Evolutionary conservation across 2,797 vertebrate genomes (phyloP).

Genomic region (Amniataba percoides): DNA sequence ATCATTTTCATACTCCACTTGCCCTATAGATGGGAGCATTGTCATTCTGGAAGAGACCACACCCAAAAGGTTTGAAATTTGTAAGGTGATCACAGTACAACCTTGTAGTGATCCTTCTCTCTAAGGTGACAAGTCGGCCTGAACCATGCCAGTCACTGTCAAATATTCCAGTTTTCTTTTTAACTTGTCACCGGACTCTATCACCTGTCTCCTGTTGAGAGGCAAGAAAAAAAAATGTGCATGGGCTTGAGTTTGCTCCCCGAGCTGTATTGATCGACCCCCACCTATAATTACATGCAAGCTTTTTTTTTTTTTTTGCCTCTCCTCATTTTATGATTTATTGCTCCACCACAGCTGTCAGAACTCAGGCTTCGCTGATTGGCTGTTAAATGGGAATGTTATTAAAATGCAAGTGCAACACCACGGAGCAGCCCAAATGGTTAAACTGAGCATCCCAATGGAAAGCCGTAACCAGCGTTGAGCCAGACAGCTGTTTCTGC

Average conservation of each 20-base stretch:
- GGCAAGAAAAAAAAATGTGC: slow-evolving; percentile 59
- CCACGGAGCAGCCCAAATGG: slow-evolving; percentile 28
- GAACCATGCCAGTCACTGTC: no score
- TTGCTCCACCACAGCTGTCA: slow-evolving; percentile 73
- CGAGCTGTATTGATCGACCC: slow-evolving; percentile 64
- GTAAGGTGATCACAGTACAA: no score
- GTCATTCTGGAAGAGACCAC: no score
- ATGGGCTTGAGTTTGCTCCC: slow-evolving; percentile 50
- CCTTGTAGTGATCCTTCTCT: no score
- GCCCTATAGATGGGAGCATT: no score
- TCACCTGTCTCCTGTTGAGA: slow-evolving; percentile 27
- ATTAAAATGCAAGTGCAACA: slow-evolving; percentile 64
- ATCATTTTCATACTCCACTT: no score
- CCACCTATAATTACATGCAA: slow-evolving; percentile 78
- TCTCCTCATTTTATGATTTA: slow-evolving; percentile 71
- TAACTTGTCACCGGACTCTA: no score
- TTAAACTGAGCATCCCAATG: slow-evolving; percentile 29
- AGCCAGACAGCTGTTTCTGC: slow-evolving; percentile 52
- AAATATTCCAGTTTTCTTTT: no score
- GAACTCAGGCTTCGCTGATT: slow-evolving; percentile 62
- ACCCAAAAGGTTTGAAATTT: no score
- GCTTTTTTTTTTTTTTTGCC: slow-evolving; percentile 58
- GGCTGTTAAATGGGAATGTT: slow-evolving; percentile 67
- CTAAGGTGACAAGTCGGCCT: no score
- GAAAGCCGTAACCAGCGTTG: slow-evolving; percentile 29